Percentiles rank a stretch among this genome's conserved stretches.
Evolutionary conservation across 2,888 invertebrate species (phyloP).

Genomic region (Pyralis farinalis): DNA sequence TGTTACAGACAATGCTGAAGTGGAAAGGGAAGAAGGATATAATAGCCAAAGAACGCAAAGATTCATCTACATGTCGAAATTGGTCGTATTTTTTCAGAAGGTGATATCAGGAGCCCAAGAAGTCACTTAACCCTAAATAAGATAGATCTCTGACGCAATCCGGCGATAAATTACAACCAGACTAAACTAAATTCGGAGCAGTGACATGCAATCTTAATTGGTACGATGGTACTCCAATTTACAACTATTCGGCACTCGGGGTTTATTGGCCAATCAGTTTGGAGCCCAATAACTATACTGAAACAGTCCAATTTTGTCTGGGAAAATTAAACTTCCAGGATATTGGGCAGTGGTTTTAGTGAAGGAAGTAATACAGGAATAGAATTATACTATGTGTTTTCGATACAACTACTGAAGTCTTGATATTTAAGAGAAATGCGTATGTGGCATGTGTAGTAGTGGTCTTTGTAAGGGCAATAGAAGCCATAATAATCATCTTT

Average conservation of each 20-base stretch:
- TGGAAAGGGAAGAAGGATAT: no score
- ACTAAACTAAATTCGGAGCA: slow-evolving; percentile 57
- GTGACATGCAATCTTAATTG: slow-evolving; percentile 71
- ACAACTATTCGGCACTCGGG: slow-evolving; percentile 38
- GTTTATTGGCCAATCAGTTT: not conserved
- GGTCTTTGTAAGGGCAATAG: no score
- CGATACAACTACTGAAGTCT: no score
- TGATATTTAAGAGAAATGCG: no score
- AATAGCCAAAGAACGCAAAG: no score
- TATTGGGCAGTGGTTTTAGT: slow-evolving; percentile 13
- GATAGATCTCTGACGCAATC: slow-evolving; percentile 35
- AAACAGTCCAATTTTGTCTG: slow-evolving; percentile 6
- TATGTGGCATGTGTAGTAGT: no score
- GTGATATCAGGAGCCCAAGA: no score
- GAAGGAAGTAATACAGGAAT: not conserved
- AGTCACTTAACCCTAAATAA: slow-evolving; percentile 18
- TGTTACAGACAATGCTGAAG: no score
- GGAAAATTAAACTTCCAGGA: slow-evolving; percentile 1
- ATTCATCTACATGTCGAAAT: no score
- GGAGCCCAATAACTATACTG: not conserved
- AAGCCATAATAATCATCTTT: no score
- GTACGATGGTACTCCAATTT: slow-evolving; percentile 52
- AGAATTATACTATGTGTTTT: no score
- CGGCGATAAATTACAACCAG: slow-evolving; percentile 52
- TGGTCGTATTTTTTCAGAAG: no score